phyloP scores from a whole-genome alignment of 2,113 vertebrate genomes.

The Macroglossus sobrinus region DNA sequence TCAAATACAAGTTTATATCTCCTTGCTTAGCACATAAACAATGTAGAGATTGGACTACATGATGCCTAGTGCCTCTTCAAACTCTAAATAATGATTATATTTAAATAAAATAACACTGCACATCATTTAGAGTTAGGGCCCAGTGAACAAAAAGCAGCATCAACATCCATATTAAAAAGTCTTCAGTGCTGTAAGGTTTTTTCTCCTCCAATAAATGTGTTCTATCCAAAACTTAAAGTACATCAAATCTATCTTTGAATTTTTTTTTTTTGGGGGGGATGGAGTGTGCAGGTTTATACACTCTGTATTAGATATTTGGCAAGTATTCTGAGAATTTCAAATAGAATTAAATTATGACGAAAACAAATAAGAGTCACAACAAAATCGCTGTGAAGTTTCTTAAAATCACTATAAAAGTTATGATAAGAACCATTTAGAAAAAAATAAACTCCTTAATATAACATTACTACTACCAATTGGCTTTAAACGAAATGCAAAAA shows the following conservation, averaged over 20 bases:
- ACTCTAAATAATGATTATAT: neutral
- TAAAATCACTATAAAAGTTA: conserved; percentile 29
- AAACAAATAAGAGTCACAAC: neutral
- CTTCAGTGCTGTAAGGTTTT: neutral
- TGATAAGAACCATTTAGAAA: neutral
- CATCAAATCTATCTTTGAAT: neutral
- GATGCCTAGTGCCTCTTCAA: neutral
- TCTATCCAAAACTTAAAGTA: neutral
- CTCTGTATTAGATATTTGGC: neutral
- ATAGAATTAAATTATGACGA: neutral
- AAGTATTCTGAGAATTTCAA: neutral
- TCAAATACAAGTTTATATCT: neutral
- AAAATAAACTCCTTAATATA: neutral
- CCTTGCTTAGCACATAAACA: neutral
- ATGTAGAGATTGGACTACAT: neutral
- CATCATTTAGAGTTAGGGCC: neutral
- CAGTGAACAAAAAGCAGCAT: neutral
- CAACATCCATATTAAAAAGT: neutral
- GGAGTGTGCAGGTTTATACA: neutral
- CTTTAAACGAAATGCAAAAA: conserved; percentile 31
- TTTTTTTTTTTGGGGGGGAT: neutral
- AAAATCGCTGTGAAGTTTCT: conserved; percentile 15
- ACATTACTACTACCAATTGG: neutral
- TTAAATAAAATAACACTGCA: neutral
- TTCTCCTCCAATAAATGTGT: neutral